Evolutionary conservation across 2,797 vertebrate species (phyloP), one percentile per base, ranked within the genome.

Genomic region (Manis crassicaudata): DNA sequence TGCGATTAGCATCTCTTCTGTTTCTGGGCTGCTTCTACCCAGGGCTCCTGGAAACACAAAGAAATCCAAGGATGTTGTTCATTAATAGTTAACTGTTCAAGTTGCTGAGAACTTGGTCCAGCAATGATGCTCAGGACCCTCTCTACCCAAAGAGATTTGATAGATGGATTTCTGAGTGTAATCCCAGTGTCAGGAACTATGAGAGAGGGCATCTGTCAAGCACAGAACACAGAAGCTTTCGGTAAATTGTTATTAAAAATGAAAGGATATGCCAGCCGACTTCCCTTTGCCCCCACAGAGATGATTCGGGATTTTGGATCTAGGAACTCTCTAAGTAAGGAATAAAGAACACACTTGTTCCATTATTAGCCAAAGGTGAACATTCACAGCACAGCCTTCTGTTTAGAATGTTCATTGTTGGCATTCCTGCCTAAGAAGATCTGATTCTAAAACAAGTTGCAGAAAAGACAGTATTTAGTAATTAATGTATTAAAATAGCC

Each of bases 61-160:
- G 90, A 82, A 94, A 93, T 76, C 94, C 95, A 97, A 98, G 95
- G 98, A 96, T 97, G 97, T 95, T 89, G 87, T 27, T 94, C 95
- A 93, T 97, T 98, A 98, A 98, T 88, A 96, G 97, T 97, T 98
- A 98, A 98, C 97, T 96, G 93, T 85, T 52, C 89, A 91, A 56
- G 88, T 96, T 54, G 88, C 89, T 96, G 96, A 96, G 96, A 93
- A 95, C 96, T 62, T 95, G 86, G 72, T 86, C 84, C 94, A 95
- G 79, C 92, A 85, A 94, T 62, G 90, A 86, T 46, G 79, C 65
- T 86, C 63, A 75, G 89, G 83, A 88, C 65, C 37, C 46, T 46
- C 94, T 96, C 95, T 95, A 88, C 72, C 35, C 29, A 29, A 1
- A 92, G 90, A 95, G 97, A 96, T 75, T 56, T 60, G 92, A 97